These are phyloP conservation scores for Chrysolina americana DNA, from an alignment of 2,888 invertebrate genomes.

Conservation along the genomic window DNA sequence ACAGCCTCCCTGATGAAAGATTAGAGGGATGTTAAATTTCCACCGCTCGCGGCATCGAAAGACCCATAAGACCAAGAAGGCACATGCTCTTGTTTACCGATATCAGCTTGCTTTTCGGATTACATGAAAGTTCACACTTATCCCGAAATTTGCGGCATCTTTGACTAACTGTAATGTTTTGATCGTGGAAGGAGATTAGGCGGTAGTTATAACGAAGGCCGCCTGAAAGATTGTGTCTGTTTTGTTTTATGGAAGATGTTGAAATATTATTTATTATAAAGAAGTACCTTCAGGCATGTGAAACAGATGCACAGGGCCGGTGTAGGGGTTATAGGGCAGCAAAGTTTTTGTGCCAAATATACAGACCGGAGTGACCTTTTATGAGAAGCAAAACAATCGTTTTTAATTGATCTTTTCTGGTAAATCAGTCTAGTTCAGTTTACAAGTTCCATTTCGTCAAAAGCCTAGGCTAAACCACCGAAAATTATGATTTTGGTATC, in stretches of 20 bases:
- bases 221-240: slow-evolving; percentile 16
- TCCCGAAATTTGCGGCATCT: slow-evolving; percentile 14
- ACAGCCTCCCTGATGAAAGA: slow-evolving; percentile 11
- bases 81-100: slow-evolving; percentile 24
- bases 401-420: no score
- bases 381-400: no score
- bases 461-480: no score
- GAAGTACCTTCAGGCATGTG: background rate
- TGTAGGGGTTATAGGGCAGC: no score
- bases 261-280: background rate
- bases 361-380: no score
- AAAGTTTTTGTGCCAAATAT: no score
- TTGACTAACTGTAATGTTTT: slow-evolving; percentile 16
- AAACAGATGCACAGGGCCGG: background rate
- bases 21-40: slow-evolving; percentile 16
- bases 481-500: no score
- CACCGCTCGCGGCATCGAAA: slow-evolving; percentile 6
- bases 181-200: slow-evolving; percentile 16
- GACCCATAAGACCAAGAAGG: background rate
- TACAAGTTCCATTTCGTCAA: no score
- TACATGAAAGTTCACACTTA: slow-evolving; percentile 21
- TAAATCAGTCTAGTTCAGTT: no score
- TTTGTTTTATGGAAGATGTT: slow-evolving; percentile 11
- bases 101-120: slow-evolving; percentile 5
- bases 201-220: background rate